Evolutionary conservation across 2,888 invertebrate species (phyloP).

Genomic region (Pycnomerus fuliginosus): DNA sequence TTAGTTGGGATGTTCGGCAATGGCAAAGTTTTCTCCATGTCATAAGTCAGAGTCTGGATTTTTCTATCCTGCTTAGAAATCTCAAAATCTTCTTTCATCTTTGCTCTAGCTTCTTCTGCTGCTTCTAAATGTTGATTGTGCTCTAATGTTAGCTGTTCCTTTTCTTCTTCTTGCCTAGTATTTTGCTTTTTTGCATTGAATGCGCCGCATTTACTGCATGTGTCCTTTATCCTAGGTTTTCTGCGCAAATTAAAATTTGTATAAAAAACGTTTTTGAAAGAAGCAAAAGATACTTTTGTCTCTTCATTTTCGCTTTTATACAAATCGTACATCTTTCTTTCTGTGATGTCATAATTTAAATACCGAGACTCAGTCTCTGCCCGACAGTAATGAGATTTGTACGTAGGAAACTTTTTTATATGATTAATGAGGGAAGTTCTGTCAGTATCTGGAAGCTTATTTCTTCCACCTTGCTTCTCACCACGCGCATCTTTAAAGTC

Average conservation of each 20-base stretch:
- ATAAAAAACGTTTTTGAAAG: no score
- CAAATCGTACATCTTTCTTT: not conserved
- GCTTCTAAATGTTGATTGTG: not conserved
- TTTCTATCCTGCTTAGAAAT: slow-evolving; percentile 10
- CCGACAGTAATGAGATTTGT: not conserved
- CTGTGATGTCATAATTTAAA: not conserved
- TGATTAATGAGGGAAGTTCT: not conserved
- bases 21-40: slow-evolving; percentile 21
- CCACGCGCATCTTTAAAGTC: not conserved
- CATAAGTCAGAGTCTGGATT: slow-evolving; percentile 54
- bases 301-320: not conserved
- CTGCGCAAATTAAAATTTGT: no score
- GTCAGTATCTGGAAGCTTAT: not conserved
- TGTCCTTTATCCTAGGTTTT: not conserved
- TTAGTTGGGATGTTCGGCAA: slow-evolving; percentile 16
- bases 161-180: not conserved
- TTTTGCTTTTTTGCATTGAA: not conserved
- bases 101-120: slow-evolving; percentile 5
- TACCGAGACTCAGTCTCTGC: not conserved
- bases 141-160: not conserved
- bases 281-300: not conserved
- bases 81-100: slow-evolving; percentile 6
- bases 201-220: not conserved
- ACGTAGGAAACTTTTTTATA: not conserved
- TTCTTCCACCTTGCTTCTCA: not conserved